phyloP scores from a whole-genome alignment of 2,797 vertebrate species.

The Gastrophryne carolinensis region DNA sequence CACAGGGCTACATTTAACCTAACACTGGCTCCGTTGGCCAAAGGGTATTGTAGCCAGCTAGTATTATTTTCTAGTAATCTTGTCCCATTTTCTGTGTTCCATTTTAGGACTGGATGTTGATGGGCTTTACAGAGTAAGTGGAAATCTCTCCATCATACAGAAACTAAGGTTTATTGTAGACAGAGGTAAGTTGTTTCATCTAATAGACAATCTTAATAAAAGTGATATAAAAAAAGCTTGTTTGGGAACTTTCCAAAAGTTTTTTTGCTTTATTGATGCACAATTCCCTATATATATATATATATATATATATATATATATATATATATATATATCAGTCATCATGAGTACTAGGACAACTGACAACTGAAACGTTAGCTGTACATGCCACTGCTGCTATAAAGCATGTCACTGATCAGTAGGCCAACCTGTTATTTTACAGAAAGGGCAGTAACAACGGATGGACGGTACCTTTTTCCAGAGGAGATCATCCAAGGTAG shows the following conservation, averaged over 20 bases:
- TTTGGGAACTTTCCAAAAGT: too few species aligned
- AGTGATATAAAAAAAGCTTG: background rate
- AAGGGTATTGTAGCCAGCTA: background rate
- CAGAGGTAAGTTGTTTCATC: conserved; percentile 73
- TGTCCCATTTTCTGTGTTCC: background rate
- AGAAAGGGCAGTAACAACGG: conserved; percentile 89
- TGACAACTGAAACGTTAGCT: too few species aligned
- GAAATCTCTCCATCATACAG: conserved; percentile 89
- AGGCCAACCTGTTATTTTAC: conserved; percentile 60
- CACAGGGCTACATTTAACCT: too few species aligned
- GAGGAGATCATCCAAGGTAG: conserved; percentile 86
- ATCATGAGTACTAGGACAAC: too few species aligned
- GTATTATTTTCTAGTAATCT: background rate
- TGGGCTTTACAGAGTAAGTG: conserved; percentile 89
- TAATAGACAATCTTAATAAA: background rate
- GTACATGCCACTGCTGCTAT: too few species aligned
- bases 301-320: too few species aligned
- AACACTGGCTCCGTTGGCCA: too few species aligned
- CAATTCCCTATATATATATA: too few species aligned
- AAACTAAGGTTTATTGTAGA: conserved; percentile 89
- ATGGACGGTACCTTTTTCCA: conserved; percentile 89
- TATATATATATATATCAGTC: too few species aligned
- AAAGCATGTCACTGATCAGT: conserved; percentile 4
- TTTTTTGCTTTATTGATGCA: too few species aligned
- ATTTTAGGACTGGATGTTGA: conserved; percentile 83